These are phyloP conservation scores for Syncerus caffer DNA, from an alignment of 2,797 vertebrate species.

Conservation along the genomic window DNA sequence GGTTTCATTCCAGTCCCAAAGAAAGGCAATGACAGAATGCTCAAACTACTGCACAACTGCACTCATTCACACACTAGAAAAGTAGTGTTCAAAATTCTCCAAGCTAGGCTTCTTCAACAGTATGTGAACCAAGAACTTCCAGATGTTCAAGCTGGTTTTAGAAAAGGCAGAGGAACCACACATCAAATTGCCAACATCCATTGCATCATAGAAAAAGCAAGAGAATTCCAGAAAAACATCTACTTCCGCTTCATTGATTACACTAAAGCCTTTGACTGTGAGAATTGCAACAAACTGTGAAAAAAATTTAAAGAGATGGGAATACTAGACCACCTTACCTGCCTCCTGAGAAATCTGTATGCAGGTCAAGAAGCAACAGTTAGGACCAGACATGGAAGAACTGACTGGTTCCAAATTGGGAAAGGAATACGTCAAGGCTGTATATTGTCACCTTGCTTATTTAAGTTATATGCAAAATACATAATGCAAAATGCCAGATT, in stretches of 20 bases:
- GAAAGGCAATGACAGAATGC: neutral
- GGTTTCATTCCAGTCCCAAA: neutral
- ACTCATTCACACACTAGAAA: neutral
- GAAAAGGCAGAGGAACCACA: neutral
- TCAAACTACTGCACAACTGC: neutral
- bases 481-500: neutral
- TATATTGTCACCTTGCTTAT: neutral
- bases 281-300: neutral
- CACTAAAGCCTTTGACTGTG: neutral
- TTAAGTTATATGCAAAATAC: neutral
- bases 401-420: neutral
- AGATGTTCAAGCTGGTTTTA: neutral
- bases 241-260: neutral
- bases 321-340: neutral
- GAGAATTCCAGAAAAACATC: neutral
- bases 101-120: neutral
- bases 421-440: neutral
- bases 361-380: neutral
- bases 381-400: neutral
- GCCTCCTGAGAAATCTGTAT: neutral
- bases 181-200: neutral
- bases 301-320: neutral
- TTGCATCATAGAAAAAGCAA: neutral
- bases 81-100: neutral
- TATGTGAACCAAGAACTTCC: neutral